Percentiles rank a stretch among this genome's conserved stretches.
Evolutionary conservation across 1,140 invertebrate species (phyloP).

Genomic region (Ptiloglossa arizonensis): DNA sequence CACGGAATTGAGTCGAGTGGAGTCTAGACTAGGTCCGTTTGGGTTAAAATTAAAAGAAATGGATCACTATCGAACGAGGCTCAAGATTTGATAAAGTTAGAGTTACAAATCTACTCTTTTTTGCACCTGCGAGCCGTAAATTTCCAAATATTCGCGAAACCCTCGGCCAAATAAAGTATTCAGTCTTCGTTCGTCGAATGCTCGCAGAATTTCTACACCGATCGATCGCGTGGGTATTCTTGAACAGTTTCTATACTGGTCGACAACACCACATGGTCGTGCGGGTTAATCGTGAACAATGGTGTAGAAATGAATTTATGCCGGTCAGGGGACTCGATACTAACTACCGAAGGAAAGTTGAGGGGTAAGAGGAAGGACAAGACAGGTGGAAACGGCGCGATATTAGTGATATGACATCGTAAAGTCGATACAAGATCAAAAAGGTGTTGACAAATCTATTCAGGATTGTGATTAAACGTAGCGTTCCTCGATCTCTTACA

Average conservation of each 20-base stretch:
- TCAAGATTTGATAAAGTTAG: too few relatives aligned
- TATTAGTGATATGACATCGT: not conserved
- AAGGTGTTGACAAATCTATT: not conserved
- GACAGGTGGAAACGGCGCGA: not conserved
- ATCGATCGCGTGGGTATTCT: not conserved
- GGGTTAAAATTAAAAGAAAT: too few relatives aligned
- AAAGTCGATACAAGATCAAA: not conserved
- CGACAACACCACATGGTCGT: conserved; percentile 9
- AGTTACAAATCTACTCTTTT: too few relatives aligned
- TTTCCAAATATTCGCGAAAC: too few relatives aligned
- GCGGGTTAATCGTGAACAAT: conserved; percentile 24
- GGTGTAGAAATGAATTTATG: conserved; percentile 15
- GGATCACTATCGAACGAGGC: too few relatives aligned
- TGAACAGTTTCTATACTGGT: conserved; percentile 3
- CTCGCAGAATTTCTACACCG: too few relatives aligned
- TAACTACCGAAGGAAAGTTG: conserved; percentile 1
- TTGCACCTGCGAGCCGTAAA: too few relatives aligned
- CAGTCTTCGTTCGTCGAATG: not conserved
- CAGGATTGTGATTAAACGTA: not conserved
- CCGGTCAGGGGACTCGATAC: conserved; percentile 17
- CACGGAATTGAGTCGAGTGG: too few relatives aligned
- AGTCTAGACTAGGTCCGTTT: too few relatives aligned
- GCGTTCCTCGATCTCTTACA: not conserved
- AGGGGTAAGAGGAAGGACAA: conserved; percentile 22
- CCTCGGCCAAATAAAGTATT: not conserved